Evolutionary conservation across 2,888 invertebrate species (phyloP).

Genomic region (Pammene fasciana): DNA sequence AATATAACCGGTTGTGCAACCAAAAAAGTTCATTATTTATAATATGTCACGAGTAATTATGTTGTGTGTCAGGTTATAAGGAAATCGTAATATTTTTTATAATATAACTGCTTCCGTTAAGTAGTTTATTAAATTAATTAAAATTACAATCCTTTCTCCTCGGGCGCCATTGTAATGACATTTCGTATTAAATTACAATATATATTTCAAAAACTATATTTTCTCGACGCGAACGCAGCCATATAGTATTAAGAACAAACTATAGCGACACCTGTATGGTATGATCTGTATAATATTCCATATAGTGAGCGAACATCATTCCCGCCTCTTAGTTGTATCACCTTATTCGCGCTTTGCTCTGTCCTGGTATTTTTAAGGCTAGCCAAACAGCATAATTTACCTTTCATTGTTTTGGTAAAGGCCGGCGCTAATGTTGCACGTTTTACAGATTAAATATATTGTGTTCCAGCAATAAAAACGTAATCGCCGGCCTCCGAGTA

Average conservation of each 20-base stretch:
- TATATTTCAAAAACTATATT: background rate
- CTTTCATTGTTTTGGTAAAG: background rate
- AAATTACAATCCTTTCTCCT: too few species aligned
- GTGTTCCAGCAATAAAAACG: background rate
- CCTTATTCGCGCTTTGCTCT: slow-evolving; percentile 57
- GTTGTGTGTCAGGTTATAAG: too few species aligned
- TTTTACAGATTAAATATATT: background rate
- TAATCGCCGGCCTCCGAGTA: too few species aligned
- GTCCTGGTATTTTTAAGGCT: slow-evolving; percentile 50
- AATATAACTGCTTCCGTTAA: too few species aligned
- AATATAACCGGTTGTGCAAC: too few species aligned
- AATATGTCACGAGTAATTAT: too few species aligned
- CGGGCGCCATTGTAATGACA: background rate
- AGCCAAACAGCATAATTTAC: background rate
- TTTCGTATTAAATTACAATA: background rate
- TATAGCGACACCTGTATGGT: slow-evolving; percentile 30
- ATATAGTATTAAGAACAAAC: slow-evolving; percentile 40
- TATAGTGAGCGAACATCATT: slow-evolving; percentile 54
- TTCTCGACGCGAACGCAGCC: slow-evolving; percentile 32
- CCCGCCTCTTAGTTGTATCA: slow-evolving; percentile 65
- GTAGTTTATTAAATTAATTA: background rate
- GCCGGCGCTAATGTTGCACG: too few species aligned
- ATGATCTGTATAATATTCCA: slow-evolving; percentile 30
- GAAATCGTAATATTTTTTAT: too few species aligned
- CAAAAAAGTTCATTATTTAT: too few species aligned